Base-by-base conservation (phyloP, 2,888 invertebrate genomes). In the Microchrysa polita region DNA sequence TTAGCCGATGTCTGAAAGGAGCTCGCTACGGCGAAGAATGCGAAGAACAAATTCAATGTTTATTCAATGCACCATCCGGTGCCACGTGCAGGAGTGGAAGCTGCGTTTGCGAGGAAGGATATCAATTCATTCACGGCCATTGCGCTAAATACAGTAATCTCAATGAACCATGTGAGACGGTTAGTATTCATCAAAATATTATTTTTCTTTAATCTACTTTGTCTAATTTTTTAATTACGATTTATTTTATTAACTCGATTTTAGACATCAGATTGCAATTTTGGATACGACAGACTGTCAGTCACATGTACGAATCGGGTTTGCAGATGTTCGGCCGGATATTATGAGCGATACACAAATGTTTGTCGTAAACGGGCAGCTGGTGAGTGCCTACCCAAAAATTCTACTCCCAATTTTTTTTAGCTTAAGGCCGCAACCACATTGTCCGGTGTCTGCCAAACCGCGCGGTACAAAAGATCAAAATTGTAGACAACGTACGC, bases 1-100 rank as follows among this genome's bases (percentile, higher is more conserved):
- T 79, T 73, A 77, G 81, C 77, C 78, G 78, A 82, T 84, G 84
- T 81, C 79, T 84, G 80, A 80, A 79, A 79, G 82, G 81, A 81
- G 80, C 82, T 78, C 81, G 80, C 75, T 78, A 82, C 83, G 84
- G 84, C 80, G 82, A 83, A 79, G 72, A 77, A 79, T 84, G 84
- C 80, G 79, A 81, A 78, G 83, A 84, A 74, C 80, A 79, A 77
- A 81, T 79, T 80, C 84, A 84, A 80, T 84, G 84, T 80, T 83
- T 83, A 84, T 34, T 34, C 27, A 83, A 83, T 84, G 83, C 84
- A 83, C 83, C 84, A 82, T 81, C 84, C 78, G 83, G 84, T 82
- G 82, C 83, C 80, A 81, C 79, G 78, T 84, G 84, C 81, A 82
- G 82, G 79, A 78, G 81, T 78, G 82, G 83, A 81, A 81, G 82